Evolutionary conservation across 1,140 invertebrate species (phyloP).

Genomic region (Hyposmocoma kahamanoa): DNA sequence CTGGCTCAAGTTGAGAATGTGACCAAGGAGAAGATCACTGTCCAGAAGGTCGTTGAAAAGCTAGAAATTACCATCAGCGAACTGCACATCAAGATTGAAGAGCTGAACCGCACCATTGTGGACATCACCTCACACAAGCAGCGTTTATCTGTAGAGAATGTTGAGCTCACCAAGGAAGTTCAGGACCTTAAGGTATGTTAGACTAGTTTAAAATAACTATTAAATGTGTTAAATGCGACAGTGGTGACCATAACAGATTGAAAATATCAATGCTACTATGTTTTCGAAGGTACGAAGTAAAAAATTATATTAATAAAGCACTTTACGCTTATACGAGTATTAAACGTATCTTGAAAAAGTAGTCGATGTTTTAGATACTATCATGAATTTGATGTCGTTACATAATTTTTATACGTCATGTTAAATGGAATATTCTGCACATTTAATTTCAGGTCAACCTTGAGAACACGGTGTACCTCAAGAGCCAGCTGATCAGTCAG

Average conservation of each 20-base stretch:
- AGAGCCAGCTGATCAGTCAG: constrained; percentile 89
- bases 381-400: no score
- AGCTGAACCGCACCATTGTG: constrained; percentile 94
- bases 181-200: constrained; percentile 89
- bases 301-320: no score
- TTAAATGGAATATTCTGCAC: no score
- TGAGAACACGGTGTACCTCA: constrained; percentile 93
- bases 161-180: constrained; percentile 94
- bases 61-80: constrained; percentile 92
- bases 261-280: no score
- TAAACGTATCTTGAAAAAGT: no score
- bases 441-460: constrained; percentile 87
- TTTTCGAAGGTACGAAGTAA: no score
- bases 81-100: constrained; percentile 94
- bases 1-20: constrained; percentile 93
- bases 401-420: no score
- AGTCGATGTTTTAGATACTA: no score
- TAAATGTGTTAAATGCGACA: background rate
- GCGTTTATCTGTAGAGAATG: constrained; percentile 92
- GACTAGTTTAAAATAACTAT: background rate
- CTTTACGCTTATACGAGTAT: no score
- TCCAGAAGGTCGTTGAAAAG: constrained; percentile 91
- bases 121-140: constrained; percentile 95
- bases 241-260: no score
- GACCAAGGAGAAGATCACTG: constrained; percentile 92